These are phyloP conservation scores for Callorhinus ursinus DNA, from an alignment of 2,113 vertebrate species.

Conservation along the genomic window DNA sequence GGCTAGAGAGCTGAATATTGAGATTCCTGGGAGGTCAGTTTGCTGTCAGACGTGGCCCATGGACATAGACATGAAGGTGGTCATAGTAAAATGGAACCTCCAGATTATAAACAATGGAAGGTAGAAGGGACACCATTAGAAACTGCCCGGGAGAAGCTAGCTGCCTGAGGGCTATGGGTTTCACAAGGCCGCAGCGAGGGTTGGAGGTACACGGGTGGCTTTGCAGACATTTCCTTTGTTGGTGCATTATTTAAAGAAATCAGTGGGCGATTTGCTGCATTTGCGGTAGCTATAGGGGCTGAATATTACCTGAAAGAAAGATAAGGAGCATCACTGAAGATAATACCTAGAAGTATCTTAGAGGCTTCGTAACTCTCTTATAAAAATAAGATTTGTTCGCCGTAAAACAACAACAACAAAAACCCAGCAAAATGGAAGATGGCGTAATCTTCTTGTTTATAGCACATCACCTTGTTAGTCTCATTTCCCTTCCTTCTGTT, in stretches of 20 bases:
- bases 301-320: conserved; percentile 92
- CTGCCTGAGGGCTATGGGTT: conserved; percentile 89
- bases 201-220: conserved; percentile 91
- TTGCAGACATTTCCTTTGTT: conserved; percentile 84
- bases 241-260: conserved; percentile 90
- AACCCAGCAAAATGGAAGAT: background rate
- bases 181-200: conserved; percentile 93
- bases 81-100: conserved; percentile 88
- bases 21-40: background rate
- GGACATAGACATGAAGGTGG: conserved; percentile 79
- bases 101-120: conserved; percentile 92
- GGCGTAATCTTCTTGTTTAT: background rate
- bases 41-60: conserved; percentile 79
- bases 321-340: conserved; percentile 85
- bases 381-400: conserved; percentile 34
- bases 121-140: conserved; percentile 92
- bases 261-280: conserved; percentile 88
- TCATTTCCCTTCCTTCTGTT: background rate
- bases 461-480: background rate
- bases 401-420: background rate
- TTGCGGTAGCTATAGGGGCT: conserved; percentile 89
- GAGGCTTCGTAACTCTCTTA: background rate
- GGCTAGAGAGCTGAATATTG: background rate
- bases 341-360: background rate
- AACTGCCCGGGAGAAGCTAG: conserved; percentile 88